Base-by-base conservation (phyloP, 2,888 invertebrate genomes). In the Xylota sylvarum region DNA sequence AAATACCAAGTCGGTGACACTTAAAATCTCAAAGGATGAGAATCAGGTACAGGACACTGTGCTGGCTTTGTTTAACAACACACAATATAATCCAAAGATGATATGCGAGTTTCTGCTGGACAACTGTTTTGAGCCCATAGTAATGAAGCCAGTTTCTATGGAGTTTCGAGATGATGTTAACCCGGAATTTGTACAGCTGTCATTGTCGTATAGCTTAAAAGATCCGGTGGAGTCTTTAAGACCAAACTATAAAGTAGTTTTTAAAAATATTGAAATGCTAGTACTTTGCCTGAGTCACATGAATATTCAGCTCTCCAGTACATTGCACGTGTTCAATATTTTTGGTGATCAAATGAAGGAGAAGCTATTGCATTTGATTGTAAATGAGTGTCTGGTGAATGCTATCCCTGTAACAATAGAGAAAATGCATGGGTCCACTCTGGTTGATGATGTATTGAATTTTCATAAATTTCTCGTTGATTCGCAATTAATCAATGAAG, bases 361-460 rank as follows among this genome's bases (percentile, higher is more conserved):
- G 5, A 94, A 95, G 56, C 94, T 97, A 88, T 94, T 95, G 23
- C 94, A 95, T 17, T 90, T 94, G 17, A 92, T 97, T 43, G 94
- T 96, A 3, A 94, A 95, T 86, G 94, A 96, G 89, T 97, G 97
- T 90, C 93, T 98, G 7, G 93, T 95, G 62, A 94, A 95, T 87
- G 96, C 96, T 0, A 95, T 97, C 89, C 98, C 98, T 0, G 95
- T 95, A 87, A 96, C 95, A 64, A 95, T 95, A 88, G 94, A 94
- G 70, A 96, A 96, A 87, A 93, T 97, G 80, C 94, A 95, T 88
- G 93, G 93, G 14, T 97, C 96, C 4, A 93, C 93, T 27, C 94
- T 97, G 1, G 94, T 95, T 23, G 92, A 93, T 3, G 94, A 95
- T 89, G 95, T 96, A 43, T 92, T 94, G 80, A 92, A 94, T 60